Base-by-base conservation (phyloP, 92 coral and sea anemone genomes). In the Scolanthus callimorphus region DNA sequence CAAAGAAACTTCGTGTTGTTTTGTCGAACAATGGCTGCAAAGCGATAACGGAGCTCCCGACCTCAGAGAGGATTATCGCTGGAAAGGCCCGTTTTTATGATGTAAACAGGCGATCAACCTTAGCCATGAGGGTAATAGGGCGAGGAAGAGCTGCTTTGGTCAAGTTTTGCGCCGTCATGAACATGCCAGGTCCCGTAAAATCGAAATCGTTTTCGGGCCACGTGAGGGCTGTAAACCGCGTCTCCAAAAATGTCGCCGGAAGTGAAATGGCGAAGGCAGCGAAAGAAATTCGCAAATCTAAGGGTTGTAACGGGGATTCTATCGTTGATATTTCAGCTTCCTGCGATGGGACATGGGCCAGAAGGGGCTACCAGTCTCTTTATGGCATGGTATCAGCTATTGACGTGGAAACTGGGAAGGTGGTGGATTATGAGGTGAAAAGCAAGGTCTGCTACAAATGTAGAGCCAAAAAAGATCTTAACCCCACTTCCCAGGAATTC, bases 291-390 rank as follows among this genome's bases (percentile, higher is more conserved):
- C 23, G 11, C 11, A 46, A 74, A 17, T 22, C 65, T 21, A 27
- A 70, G 15, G 64, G 11, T 45, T 23, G 55, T n/a, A 38, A 49
- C 11, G 53, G 28, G 23, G 65, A 58, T 22, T 50, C 41, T 49
- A 55, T 24, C 17, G 48, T 47, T 4, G 68, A 65, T 25, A 27
- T 65, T 4, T 27, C 60, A 27, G 69, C 65, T 12, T 74, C 81
- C 12, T 58, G 74, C 30, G 74, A 65, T 57, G 66, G 67, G 0
- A 73, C 73, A 49, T 73, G 80, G 60, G 80, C 80, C 47, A 75
- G 62, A 55, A 58, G 81, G 57, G 69, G 81, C 13, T 74, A 63
- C 25, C 81, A 74, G 73, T 74, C 81, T 13, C 56, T 74, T 30
- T 65, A 65, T 57, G 69, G 74, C 21, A 74, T 74, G 69, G 64